Conservation (phyloP, 2,113 vertebrate genomes). For the Fulica atra region DNA sequence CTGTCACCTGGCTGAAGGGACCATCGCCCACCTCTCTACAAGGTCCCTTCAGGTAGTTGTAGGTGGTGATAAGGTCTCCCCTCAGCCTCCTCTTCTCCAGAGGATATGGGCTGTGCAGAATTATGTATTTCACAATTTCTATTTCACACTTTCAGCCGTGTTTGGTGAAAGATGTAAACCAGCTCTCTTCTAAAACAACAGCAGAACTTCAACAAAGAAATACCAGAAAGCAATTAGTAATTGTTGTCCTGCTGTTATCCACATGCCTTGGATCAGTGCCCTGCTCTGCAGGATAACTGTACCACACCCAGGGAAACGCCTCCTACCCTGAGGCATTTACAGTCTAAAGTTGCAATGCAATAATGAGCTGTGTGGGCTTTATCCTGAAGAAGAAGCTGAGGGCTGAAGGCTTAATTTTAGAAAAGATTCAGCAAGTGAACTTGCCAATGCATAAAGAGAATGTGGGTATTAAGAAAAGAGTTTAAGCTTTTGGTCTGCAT, state of each 20-base stretch:
- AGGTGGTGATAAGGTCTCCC: no score
- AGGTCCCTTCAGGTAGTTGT: no score
- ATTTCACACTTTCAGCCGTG: background rate
- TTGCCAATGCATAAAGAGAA: background rate
- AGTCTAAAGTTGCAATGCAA: background rate
- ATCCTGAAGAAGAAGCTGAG: background rate
- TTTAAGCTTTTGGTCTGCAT: background rate
- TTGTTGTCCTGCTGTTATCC: background rate
- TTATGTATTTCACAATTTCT: background rate
- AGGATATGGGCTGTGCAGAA: background rate
- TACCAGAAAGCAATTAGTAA: background rate
- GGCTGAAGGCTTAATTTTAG: background rate
- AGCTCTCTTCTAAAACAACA: background rate
- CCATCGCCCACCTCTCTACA: no score
- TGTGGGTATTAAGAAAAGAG: background rate
- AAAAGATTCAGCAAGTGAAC: background rate
- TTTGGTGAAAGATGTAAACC: background rate
- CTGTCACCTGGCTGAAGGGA: no score
- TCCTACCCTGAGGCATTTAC: background rate
- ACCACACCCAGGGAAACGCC: background rate
- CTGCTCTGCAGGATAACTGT: background rate
- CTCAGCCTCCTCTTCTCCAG: no score
- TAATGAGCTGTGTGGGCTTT: background rate
- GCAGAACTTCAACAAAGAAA: background rate
- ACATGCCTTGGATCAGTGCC: background rate